Evolutionary conservation across 2,888 invertebrate genomes (phyloP), one percentile per base, ranked within the genome.

Genomic region (Cantharis rufa): DNA sequence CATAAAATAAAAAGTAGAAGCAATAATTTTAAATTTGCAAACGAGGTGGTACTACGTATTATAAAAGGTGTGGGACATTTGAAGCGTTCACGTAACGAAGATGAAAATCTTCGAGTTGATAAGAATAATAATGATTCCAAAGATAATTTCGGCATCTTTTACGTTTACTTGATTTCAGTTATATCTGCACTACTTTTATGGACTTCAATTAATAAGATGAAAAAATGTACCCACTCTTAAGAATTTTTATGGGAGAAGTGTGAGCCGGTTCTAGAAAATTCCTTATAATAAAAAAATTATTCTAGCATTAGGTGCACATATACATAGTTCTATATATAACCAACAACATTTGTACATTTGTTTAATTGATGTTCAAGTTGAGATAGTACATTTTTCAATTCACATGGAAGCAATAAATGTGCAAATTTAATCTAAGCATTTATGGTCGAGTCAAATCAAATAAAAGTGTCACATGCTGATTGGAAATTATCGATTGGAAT

Each of bases 401-500:
- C 27, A 28, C 18, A 9, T 21, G 16, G 16, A 69, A 27, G 70
- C 32, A 74, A 74, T 74, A 74, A 74, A 74, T 64, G 70, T 70
- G 74, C 70, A 74, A 74, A 74, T 74, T 74, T 70, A 70, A 70
- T 70, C 70, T 74, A 74, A 74, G 74, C 74, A 70, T 74, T 74
- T 74, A 75, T 61, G 66, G 71, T 62, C 66, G 70, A 75, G 66
- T 24, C 69, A 75, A 75, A 75, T 75, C 75, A 75, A 75, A 75
- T 64, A 69, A 70, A 76, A 66, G 72, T 69, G 72, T 71, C 63
- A 68, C 70, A 18, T 63, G 72, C 64, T 76, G 76, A 76, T 76
- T 76, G 76, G 76, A 76, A 76, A 76, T 76, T 76, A 76, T 76
- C 72, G 76, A 76, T 76, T 70, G 63, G 69, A 76, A 72, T 73